Evolutionary conservation across 2,888 invertebrate genomes (phyloP).

Genomic region (Hydropsyche betteni): DNA sequence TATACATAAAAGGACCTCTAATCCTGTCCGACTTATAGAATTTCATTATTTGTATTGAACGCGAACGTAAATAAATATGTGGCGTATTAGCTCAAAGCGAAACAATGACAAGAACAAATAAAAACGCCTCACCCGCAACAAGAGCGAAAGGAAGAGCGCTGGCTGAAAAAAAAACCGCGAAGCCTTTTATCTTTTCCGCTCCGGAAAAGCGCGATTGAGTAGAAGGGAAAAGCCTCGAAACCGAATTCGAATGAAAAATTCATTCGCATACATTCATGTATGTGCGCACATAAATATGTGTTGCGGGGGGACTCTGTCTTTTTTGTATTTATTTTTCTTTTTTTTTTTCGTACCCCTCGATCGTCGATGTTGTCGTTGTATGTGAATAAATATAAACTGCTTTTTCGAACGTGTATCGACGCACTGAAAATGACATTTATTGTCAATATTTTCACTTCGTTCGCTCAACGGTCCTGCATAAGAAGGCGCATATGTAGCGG

Average conservation of each 20-base stretch:
- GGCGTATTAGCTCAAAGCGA: constrained; percentile 38
- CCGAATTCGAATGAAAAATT: constrained; percentile 42
- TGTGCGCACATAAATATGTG: constrained; percentile 1
- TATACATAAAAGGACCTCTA: constrained; percentile 34
- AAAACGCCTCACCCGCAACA: not conserved
- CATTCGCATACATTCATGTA: constrained; percentile 8
- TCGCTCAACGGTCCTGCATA: too few relatives aligned
- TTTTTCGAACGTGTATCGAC: not conserved
- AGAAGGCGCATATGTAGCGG: not conserved
- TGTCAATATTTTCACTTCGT: constrained; percentile 2
- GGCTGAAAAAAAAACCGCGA: constrained; percentile 38
- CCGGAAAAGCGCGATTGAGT: constrained; percentile 36
- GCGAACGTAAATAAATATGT: constrained; percentile 39
- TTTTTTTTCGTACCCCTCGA: not conserved
- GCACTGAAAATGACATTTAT: constrained; percentile 27
- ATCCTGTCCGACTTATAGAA: constrained; percentile 36
- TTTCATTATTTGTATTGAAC: constrained; percentile 41
- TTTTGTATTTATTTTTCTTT: constrained; percentile 10
- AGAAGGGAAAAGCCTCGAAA: constrained; percentile 32
- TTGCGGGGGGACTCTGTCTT: not conserved
- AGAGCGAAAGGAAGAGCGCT: not conserved
- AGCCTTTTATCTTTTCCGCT: constrained; percentile 42
- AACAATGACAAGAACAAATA: constrained; percentile 42
- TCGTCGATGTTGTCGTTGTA: too few relatives aligned
- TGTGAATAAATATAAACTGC: too few relatives aligned